Evolutionary conservation across 1,140 invertebrate genomes (phyloP).

Genomic region (Apis florea): DNA sequence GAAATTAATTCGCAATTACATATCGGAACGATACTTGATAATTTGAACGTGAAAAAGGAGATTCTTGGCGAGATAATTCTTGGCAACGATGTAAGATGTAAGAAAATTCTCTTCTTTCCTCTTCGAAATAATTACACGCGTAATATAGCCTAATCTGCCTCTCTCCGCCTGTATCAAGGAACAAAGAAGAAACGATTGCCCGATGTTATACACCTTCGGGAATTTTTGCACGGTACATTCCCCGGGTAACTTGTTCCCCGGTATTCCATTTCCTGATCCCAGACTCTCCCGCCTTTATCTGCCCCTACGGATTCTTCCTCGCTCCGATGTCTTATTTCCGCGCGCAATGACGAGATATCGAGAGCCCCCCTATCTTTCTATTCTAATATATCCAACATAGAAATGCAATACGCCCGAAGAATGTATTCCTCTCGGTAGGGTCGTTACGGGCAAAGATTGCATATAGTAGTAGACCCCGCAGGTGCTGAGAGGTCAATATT

Average conservation of each 20-base stretch:
- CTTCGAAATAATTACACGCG: constrained; percentile 64
- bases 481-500: constrained; percentile 55
- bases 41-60: too few relatives aligned
- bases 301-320: constrained; percentile 34
- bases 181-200: constrained; percentile 50
- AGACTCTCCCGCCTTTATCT: constrained; percentile 14
- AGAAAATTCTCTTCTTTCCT: too few relatives aligned
- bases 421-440: constrained; percentile 51
- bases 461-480: constrained; percentile 48
- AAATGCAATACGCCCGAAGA: constrained; percentile 45
- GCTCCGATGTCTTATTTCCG: constrained; percentile 35
- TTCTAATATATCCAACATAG: constrained; percentile 51
- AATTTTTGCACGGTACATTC: constrained; percentile 30
- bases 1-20: too few relatives aligned
- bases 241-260: constrained; percentile 19
- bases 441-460: constrained; percentile 54
- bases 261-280: constrained; percentile 28
- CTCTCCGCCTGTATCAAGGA: constrained; percentile 62
- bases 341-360: constrained; percentile 44
- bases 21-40: too few relatives aligned
- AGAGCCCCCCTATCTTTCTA: constrained; percentile 32
- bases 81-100: too few relatives aligned
- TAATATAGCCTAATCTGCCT: constrained; percentile 65
- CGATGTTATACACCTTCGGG: constrained; percentile 43
- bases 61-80: too few relatives aligned